phyloP scores from a whole-genome alignment of 1,140 invertebrate species.

The Caenorhabditis briggsae region DNA sequence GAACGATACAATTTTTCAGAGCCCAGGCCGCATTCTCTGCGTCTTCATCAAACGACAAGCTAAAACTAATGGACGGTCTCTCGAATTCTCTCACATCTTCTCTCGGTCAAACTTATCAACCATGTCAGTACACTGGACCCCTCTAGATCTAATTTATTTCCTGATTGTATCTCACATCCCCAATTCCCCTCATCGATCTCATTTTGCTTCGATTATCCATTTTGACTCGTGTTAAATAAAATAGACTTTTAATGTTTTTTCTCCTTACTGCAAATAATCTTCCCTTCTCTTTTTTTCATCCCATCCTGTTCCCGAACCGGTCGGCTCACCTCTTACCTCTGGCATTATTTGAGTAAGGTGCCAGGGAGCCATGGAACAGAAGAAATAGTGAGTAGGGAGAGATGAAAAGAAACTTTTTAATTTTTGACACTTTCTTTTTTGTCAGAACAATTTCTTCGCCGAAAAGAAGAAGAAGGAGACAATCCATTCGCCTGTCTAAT shows the following conservation, averaged over 20 bases:
- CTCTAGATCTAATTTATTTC: neutral
- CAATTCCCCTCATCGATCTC: neutral
- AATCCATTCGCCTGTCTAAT: neutral
- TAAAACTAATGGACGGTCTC: constrained; percentile 41
- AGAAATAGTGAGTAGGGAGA: neutral
- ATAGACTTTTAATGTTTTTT: neutral
- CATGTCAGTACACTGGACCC: constrained; percentile 35
- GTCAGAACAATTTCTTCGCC: neutral
- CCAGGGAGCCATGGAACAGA: neutral
- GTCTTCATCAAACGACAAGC: constrained; percentile 35
- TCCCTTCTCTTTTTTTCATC: neutral
- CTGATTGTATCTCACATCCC: neutral
- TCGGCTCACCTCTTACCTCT: constrained; percentile 42
- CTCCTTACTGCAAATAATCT: constrained; percentile 16
- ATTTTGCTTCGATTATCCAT: neutral
- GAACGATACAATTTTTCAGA: neutral
- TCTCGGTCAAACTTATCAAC: constrained; percentile 28
- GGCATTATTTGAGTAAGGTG: constrained; percentile 28
- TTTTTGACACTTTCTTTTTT: constrained; percentile 18
- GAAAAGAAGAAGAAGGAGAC: neutral
- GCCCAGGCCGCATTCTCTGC: constrained; percentile 1
- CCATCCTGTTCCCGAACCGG: neutral
- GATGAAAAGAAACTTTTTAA: neutral
- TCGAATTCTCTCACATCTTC: constrained; percentile 15
- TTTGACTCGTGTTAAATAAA: constrained; percentile 13